A percentile compares a stretch with the other conserved stretches of the same genome.
phyloP scores from a whole-genome alignment of 2,888 invertebrate genomes.

The Bellardia bayeri region DNA sequence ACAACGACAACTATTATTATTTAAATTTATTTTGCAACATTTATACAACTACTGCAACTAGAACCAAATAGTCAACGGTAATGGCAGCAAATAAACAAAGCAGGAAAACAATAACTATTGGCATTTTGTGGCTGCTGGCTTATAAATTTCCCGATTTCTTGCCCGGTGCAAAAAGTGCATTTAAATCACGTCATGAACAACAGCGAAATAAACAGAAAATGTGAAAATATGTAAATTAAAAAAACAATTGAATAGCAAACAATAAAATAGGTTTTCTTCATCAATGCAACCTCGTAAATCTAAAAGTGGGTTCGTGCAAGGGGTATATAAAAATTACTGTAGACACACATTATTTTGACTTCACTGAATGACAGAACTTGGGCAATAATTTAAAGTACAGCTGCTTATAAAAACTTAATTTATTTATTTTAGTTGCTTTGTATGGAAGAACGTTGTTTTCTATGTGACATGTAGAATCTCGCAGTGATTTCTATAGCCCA shows the following conservation, averaged over 20 bases:
- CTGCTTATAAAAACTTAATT: too few species aligned
- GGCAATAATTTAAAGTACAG: too few species aligned
- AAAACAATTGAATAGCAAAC: neutral
- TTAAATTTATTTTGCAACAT: constrained; percentile 61
- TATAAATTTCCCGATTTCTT: constrained; percentile 1
- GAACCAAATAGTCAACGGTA: constrained; percentile 35
- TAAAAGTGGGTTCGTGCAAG: too few species aligned
- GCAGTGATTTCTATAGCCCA: too few species aligned
- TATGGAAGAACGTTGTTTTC: too few species aligned
- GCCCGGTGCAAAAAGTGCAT: constrained; percentile 14
- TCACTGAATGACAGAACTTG: too few species aligned
- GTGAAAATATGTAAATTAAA: neutral
- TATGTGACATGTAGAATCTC: too few species aligned
- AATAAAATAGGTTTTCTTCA: constrained; percentile 11
- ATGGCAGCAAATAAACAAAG: constrained; percentile 25
- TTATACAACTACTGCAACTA: constrained; percentile 9
- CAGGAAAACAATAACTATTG: constrained; percentile 37
- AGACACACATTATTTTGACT: too few species aligned
- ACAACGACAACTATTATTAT: constrained; percentile 29
- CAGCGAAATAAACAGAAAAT: neutral
- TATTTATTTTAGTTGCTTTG: too few species aligned
- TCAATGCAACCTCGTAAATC: constrained; percentile 1
- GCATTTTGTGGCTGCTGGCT: constrained; percentile 12
- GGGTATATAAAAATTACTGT: too few species aligned
- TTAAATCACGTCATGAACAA: constrained; percentile 34